Percentiles rank a stretch among this genome's conserved stretches.
These are phyloP conservation scores for Coccyzus lansbergi DNA, from an alignment of 2,797 vertebrate species.

Conservation along the genomic window DNA sequence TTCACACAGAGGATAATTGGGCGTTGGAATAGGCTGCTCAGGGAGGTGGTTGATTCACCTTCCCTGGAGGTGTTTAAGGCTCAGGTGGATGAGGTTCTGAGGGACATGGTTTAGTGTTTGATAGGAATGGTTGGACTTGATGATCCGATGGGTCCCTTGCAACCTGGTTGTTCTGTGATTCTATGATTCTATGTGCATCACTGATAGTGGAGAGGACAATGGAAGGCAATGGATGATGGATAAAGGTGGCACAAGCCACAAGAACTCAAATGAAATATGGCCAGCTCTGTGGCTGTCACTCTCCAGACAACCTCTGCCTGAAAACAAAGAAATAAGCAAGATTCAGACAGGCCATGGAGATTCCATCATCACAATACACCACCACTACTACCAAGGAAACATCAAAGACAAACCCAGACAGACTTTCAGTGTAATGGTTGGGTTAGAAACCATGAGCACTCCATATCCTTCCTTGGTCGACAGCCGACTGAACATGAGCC, in stretches of 20 bases:
- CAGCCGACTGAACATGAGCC: too few relatives aligned
- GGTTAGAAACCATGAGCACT: background rate
- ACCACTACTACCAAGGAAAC: background rate
- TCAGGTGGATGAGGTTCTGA: too few relatives aligned
- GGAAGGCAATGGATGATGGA: background rate
- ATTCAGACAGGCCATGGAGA: background rate
- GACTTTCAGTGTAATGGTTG: background rate
- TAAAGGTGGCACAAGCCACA: background rate
- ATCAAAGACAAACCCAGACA: background rate
- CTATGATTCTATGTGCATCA: accelerated
- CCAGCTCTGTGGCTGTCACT: background rate
- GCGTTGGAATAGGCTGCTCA: too few relatives aligned
- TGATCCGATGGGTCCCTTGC: too few relatives aligned
- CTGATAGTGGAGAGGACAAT: background rate
- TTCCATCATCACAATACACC: background rate
- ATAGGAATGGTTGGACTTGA: too few relatives aligned
- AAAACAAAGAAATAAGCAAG: background rate
- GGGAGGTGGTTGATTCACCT: too few relatives aligned
- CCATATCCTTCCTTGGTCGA: background rate
- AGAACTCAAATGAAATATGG: background rate
- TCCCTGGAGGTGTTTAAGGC: too few relatives aligned
- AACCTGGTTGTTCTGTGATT: too few relatives aligned
- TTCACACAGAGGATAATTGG: too few relatives aligned
- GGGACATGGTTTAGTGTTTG: too few relatives aligned
- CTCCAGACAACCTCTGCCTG: background rate